A percentile compares a stretch with the other conserved stretches of the same genome.
Evolutionary conservation across 2,113 vertebrate species (phyloP).

Genomic region (Chlorocebus sabaeus): DNA sequence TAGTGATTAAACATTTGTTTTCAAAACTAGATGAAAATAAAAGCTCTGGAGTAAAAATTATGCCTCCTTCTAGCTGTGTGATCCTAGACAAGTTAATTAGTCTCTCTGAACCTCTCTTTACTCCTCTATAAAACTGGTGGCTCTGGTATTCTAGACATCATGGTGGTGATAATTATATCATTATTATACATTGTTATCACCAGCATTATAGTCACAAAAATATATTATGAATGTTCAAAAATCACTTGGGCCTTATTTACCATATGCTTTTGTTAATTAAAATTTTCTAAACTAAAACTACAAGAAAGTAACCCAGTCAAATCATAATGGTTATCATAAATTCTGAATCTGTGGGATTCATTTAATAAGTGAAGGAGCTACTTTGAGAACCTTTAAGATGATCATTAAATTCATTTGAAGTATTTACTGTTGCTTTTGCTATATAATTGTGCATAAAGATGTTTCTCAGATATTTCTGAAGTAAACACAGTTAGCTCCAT

Average conservation of each 20-base stretch:
- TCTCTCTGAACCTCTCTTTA: neutral
- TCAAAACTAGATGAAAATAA: neutral
- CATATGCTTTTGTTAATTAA: conserved; percentile 11
- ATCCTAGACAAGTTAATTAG: neutral
- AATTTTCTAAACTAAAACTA: neutral
- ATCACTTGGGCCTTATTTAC: neutral
- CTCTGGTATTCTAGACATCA: neutral
- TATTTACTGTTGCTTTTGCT: conserved; percentile 35
- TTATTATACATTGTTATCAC: too few relatives aligned
- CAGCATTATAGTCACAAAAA: neutral
- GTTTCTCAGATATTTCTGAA: conserved; percentile 37
- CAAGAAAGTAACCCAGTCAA: neutral
- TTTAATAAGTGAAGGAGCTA: conserved; percentile 20
- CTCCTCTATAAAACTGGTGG: neutral
- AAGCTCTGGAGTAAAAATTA: neutral
- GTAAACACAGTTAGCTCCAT: conserved; percentile 15
- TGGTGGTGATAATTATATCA: too few relatives aligned
- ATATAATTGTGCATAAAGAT: conserved; percentile 16
- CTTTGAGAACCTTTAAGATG: neutral
- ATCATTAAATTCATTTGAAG: conserved; percentile 24
- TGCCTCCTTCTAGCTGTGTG: neutral
- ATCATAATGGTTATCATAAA: conserved; percentile 41
- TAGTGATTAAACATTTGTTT: neutral
- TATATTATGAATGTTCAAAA: neutral
- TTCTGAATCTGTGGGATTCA: conserved; percentile 28